Evolutionary conservation across 2,797 vertebrate species (phyloP), one percentile per base, ranked within the genome.

Genomic region (Mareca strepera): DNA sequence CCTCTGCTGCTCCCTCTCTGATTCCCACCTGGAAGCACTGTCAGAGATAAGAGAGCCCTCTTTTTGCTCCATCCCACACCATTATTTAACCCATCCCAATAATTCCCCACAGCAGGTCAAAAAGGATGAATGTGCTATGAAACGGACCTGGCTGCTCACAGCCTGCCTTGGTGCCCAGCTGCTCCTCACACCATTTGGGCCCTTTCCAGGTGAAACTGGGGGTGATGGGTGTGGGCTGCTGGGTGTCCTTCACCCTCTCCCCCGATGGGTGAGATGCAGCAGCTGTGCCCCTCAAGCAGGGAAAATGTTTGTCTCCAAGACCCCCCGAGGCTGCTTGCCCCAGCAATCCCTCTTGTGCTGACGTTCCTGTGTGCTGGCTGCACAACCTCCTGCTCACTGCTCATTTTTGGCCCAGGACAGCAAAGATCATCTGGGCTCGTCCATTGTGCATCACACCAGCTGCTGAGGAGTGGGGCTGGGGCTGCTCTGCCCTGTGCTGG

Each of bases 401-500:
- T 86, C 17, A 3, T 46, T 90, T 91, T 37, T 46, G 73, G 33
- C 37, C 68, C 66, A 52, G 29, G 23, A 21, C 26, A 39, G 12
- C 41, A 52, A 9, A 53, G 25, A 14, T 25, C n/a, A 17, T 21
- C 44, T 9, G 33, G 20, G 25, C 8, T 76, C 7, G 5, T 43
- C 44, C 43, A 10, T 67, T 6, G 37, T 26, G 1, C 39, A 41
- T 8, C 28, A 7, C 37, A 29, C 7, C 53, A 55, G 53, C 53
- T 31, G 25, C 29, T 18, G 53, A 55, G 62, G 46, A 74, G 7
- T 0, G 1, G 53, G 22, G 18, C 50, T 58, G 35, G 75, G 60
- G 56, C 39, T 66, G 58, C 23, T 23, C 53, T 16, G 26, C 4
- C 18, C n/a, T 22, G 6, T 0, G 1, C 41, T 0, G 0, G n/a